Evolutionary conservation across 2,113 vertebrate genomes (phyloP).

Genomic region (Periophthalmus modestus): DNA sequence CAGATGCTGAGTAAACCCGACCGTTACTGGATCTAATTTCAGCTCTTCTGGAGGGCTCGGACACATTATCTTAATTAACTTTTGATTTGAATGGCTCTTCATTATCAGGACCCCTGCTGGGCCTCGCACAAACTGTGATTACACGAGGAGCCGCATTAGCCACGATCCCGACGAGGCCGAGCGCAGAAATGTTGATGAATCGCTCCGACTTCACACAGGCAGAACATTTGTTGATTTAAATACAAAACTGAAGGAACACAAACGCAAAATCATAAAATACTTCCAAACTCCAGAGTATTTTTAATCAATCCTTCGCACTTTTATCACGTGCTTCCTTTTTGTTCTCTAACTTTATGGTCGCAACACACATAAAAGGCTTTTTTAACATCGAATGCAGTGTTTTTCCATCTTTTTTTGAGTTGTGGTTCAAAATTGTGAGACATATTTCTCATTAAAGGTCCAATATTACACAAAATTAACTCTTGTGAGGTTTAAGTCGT

Average conservation of each 20-base stretch:
- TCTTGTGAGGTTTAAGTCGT: no score
- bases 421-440: no score
- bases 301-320: no score
- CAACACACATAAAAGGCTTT: no score
- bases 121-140: conserved; percentile 19
- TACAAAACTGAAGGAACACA: neutral
- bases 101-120: conserved; percentile 26
- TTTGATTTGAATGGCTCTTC: conserved; percentile 36
- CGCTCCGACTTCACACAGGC: neutral
- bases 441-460: no score
- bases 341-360: no score
- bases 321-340: no score
- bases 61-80: conserved; percentile 53
- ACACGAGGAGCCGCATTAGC: conserved; percentile 13
- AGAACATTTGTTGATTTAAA: neutral
- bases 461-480: no score
- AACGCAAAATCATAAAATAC: neutral
- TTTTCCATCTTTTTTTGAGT: no score
- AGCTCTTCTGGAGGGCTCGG: conserved; percentile 14
- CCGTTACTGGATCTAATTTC: conserved; percentile 42
- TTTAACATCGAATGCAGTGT: no score
- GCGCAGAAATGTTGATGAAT: conserved; percentile 5
- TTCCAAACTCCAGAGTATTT: no score
- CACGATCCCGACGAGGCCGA: conserved; percentile 14
- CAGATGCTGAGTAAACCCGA: conserved; percentile 29